phyloP scores from a whole-genome alignment of 23 tunicate species.

The Pegea sp. region DNA sequence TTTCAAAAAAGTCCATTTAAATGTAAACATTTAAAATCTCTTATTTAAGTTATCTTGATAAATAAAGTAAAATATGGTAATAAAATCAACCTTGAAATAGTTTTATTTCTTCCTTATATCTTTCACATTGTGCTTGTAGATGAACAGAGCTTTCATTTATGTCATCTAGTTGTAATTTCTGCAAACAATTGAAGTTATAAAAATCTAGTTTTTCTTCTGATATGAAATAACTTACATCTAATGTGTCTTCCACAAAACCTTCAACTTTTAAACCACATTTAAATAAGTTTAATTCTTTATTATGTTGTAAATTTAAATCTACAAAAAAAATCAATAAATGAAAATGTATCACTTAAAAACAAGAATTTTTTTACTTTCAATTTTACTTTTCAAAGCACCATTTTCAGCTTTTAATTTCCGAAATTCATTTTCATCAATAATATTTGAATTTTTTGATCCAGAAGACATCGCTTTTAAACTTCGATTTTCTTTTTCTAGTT shows the following conservation, averaged over 20 bases:
- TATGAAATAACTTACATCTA: neutral
- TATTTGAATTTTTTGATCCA: constrained; percentile 3
- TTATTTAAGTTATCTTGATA: too few relatives aligned
- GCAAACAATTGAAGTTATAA: too few relatives aligned
- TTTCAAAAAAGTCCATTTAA: neutral
- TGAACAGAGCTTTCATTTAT: constrained; percentile 9
- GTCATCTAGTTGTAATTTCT: too few relatives aligned
- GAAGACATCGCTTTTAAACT: constrained; percentile 11
- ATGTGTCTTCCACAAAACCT: neutral
- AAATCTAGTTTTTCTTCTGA: neutral
- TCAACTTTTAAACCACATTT: neutral
- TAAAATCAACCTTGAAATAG: constrained; percentile 10
- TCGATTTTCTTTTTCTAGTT: constrained; percentile 71
- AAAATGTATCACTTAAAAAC: too few relatives aligned
- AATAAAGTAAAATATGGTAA: too few relatives aligned
- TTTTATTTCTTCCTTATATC: constrained; percentile 16
- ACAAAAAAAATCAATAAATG: too few relatives aligned
- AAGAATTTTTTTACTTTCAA: constrained; percentile 25
- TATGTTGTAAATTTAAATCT: too few relatives aligned
- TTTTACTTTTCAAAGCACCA: constrained; percentile 36
- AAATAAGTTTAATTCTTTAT: neutral
- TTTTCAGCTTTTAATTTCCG: constrained; percentile 76
- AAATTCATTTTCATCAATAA: constrained; percentile 18
- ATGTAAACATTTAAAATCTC: neutral
- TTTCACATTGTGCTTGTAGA: constrained; percentile 37